Percentiles rank a stretch among this genome's conserved stretches.
These are phyloP conservation scores for Cyprinodon brontotheroides DNA, from an alignment of 2,113 vertebrate genomes.

Conservation along the genomic window DNA sequence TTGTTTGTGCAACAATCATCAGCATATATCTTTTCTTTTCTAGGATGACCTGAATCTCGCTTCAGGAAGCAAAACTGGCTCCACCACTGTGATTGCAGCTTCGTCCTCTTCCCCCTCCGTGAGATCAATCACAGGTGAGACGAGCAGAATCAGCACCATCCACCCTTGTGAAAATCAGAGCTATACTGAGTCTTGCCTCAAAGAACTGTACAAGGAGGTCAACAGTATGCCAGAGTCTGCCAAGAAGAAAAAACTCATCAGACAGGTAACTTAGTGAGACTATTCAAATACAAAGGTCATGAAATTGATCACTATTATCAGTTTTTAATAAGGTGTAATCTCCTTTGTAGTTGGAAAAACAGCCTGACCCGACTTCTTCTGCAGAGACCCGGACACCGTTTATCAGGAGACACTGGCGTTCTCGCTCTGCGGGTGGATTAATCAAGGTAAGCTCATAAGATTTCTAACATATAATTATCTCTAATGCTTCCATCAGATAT, in stretches of 20 bases:
- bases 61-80: slow-evolving; percentile 60
- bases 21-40: slow-evolving; percentile 6
- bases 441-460: slow-evolving; percentile 61
- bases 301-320: not conserved
- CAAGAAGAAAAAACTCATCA: slow-evolving; percentile 95
- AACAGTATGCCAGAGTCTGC: slow-evolving; percentile 92
- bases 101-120: slow-evolving; percentile 45
- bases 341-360: slow-evolving; percentile 67
- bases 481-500: not conserved
- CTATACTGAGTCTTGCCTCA: slow-evolving; percentile 88
- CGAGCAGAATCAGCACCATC: not conserved
- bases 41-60: slow-evolving; percentile 90
- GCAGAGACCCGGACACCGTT: slow-evolving; percentile 45
- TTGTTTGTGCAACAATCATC: not conserved
- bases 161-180: slow-evolving; percentile 73
- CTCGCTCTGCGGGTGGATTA: slow-evolving; percentile 69
- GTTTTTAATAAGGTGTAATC: not conserved
- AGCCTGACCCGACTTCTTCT: slow-evolving; percentile 38
- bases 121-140: slow-evolving; percentile 16
- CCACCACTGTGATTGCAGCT: slow-evolving; percentile 43
- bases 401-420: slow-evolving; percentile 67
- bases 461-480: not conserved
- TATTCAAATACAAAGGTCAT: not conserved
- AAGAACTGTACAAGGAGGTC: slow-evolving; percentile 90
- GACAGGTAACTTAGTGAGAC: slow-evolving; percentile 76